These are phyloP conservation scores for Cossypha dichroa DNA, from an alignment of 2,797 vertebrate species.

Conservation along the genomic window DNA sequence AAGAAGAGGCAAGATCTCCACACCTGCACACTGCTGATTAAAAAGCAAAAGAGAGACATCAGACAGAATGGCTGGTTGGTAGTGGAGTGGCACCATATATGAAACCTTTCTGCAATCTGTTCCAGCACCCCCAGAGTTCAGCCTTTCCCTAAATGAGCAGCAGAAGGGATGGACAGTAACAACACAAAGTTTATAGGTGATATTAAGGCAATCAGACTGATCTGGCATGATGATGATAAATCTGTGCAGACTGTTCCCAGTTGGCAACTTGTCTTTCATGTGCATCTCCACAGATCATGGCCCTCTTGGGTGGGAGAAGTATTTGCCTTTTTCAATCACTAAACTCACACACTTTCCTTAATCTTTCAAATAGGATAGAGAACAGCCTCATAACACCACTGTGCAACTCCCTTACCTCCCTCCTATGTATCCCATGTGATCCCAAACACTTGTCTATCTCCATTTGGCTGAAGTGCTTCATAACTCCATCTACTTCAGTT, in stretches of 20 bases:
- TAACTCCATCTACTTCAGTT: background rate
- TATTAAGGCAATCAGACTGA: background rate
- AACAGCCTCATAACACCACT: background rate
- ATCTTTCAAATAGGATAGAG: background rate
- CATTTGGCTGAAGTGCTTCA: background rate
- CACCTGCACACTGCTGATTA: background rate
- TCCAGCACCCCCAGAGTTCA: background rate
- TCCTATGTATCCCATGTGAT: fast-evolving
- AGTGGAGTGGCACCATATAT: background rate
- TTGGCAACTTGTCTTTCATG: background rate
- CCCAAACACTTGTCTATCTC: background rate
- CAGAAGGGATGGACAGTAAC: background rate
- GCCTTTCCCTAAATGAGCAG: background rate
- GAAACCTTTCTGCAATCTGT: background rate
- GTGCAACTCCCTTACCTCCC: background rate
- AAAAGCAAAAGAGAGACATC: background rate
- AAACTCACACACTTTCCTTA: background rate
- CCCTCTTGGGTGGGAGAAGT: background rate
- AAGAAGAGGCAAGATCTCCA: background rate
- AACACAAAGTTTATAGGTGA: background rate
- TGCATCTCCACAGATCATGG: background rate
- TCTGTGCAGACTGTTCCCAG: background rate
- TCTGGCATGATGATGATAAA: background rate
- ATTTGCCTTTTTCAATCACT: background rate
- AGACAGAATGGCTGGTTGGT: background rate